Base-by-base conservation (phyloP, 2,888 invertebrate genomes). In the Tiliacea citrago region DNA sequence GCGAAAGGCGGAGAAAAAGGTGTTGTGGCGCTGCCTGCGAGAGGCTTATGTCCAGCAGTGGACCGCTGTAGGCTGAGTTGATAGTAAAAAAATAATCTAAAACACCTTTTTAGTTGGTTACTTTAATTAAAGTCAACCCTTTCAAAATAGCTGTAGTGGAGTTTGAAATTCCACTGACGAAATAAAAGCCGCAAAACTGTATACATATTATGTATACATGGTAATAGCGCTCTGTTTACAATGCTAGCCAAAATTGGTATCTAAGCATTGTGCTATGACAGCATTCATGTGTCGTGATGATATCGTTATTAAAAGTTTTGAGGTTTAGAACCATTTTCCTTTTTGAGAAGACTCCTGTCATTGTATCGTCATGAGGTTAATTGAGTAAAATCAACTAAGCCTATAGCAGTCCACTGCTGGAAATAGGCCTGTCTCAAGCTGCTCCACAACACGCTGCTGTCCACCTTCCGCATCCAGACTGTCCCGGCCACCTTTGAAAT, bases 181-280 rank as follows among this genome's bases (percentile, higher is more conserved):
- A 68, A 79, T 73, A 13, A n/a, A 79, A 66, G 24, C 63, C 58
- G 16, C 68, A 65, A 60, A 68, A 73, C 53, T 63, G 42, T 58
- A 51, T 65, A 60, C 42, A 51, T 60, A 65, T 53, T 73, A 68
- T 78, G 39, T 62, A 53, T 68, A 29, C 29, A 73, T 65, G 24
- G 18, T 73, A 65, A 68, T 68, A 74, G 13, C 12, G 16, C 18
- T 53, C 18, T 74, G 61, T 79, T 74, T 68, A 51, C 55, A 45
- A 57, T 73, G 55, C 55, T 21, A 60, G 13, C 42, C 51, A 65
- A 61, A 39, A 66, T 57, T 47, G 39, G 60, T 74, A 29, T 29
- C 29, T 3, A 79, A 79, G 68, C 39, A 61, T 35, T 60, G 16
- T 13, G 16, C 13, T 51, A 72, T 39, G 21, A 16, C n/a, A 57